Base-by-base conservation (phyloP, 2,113 vertebrate genomes). In the Cephalopholis sonnerati region DNA sequence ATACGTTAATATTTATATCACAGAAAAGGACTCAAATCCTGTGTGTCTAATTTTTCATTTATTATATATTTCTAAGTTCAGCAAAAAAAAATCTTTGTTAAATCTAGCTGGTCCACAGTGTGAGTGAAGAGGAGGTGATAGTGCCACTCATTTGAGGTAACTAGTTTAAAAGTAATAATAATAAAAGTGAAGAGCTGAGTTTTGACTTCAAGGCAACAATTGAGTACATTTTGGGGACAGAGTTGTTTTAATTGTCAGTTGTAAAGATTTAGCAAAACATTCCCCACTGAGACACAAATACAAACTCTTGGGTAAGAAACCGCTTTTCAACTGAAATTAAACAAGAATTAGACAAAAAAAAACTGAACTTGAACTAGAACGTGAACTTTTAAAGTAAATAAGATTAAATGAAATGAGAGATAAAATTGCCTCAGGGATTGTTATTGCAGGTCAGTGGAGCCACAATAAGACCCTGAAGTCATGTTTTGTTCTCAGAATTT, bases 401-500 rank as follows among this genome's bases (percentile, higher is more conserved):
- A n/a, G 20, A 70, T 13, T 6, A 24, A 54, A 5, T 13, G 10
- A 22, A 51, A 24, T 54, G 7, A 1, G 13, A 69, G 51, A 41
- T 24, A 10, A 18, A 18, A 10, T 7, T 6, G 9, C 24, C 65
- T 29, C 10, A 11, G 41, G 32, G 8, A 69, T 17, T 25, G 32
- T 41, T 24, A 4, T n/a, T 22, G 57, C 48, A 18, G 67, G 48
- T 63, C 58, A 44, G 20, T 5, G 3, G 24, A 46, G 77, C 7
- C 58, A 9, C 58, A 63, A n/a, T 12, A 22, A 67, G n/a, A 41
- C 57, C 46, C 55, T 62, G 17, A 54, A 41, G 24, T 48, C 48
- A 3, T 44, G 36, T 48, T 64, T 72, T 24, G 24, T 54, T 71
- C 54, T 48, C 18, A 78, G 44, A 61, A 41, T 70, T 62, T 62